These are phyloP conservation scores for Strongylocentrotus purpuratus DNA, from an alignment of 35 echinoderm and acorn worm species.

Conservation along the genomic window DNA sequence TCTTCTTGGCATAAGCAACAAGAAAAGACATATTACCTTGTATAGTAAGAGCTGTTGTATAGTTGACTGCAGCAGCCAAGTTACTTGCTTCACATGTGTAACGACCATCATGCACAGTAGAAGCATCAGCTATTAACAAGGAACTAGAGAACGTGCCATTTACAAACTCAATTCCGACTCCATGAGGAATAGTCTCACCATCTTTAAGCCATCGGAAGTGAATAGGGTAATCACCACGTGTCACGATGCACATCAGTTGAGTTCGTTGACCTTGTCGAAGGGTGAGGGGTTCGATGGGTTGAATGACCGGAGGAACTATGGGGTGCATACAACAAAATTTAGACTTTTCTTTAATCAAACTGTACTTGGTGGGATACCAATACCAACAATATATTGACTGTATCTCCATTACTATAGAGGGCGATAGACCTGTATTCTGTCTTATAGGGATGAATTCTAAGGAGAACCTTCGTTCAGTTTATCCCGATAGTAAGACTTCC, in stretches of 20 bases:
- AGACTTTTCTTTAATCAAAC: too few species aligned
- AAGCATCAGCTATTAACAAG: constrained; percentile 71
- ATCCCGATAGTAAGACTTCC: too few species aligned
- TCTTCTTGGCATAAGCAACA: too few species aligned
- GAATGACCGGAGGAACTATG: constrained; percentile 75
- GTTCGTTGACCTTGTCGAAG: constrained; percentile 78
- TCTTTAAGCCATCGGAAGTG: constrained; percentile 93
- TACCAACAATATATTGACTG: too few species aligned
- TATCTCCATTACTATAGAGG: too few species aligned
- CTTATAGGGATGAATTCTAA: too few species aligned
- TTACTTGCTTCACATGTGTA: constrained; percentile 93
- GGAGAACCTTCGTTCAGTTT: background rate
- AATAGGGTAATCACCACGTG: constrained; percentile 77
- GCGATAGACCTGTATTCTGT: too few species aligned
- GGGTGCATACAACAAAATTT: background rate
- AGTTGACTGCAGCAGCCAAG: constrained; percentile 76
- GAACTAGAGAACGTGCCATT: constrained; percentile 36
- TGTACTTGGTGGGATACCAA: too few species aligned
- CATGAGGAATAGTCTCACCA: constrained; percentile 69
- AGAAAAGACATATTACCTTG: constrained; percentile 50
- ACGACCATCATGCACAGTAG: constrained; percentile 79
- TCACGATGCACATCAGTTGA: constrained; percentile 73
- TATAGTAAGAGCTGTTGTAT: constrained; percentile 81
- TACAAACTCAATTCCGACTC: constrained; percentile 54
- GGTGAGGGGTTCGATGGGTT: constrained; percentile 4